Conservation (phyloP, 2,888 invertebrate species). For the Clistopyga incitator region DNA sequence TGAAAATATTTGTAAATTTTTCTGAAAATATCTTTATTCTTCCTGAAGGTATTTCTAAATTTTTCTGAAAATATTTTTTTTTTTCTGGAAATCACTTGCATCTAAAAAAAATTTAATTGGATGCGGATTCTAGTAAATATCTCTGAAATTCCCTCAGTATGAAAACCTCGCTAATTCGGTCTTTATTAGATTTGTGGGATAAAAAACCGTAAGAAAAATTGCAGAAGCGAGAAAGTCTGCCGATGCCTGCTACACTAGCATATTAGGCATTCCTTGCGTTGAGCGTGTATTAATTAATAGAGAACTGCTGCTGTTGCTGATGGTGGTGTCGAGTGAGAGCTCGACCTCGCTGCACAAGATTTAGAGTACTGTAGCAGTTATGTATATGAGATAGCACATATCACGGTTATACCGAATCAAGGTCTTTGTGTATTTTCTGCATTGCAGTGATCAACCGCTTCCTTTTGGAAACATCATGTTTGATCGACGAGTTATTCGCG, state of each 20-base stretch:
- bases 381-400: slow-evolving; percentile 42
- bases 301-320: slow-evolving; percentile 42
- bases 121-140: too few relatives aligned
- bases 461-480: slow-evolving; percentile 94
- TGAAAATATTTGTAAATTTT: too few relatives aligned
- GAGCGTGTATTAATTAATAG: slow-evolving; percentile 50
- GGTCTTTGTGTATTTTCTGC: slow-evolving; percentile 66
- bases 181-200: not conserved
- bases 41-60: too few relatives aligned
- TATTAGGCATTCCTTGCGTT: slow-evolving; percentile 41
- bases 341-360: slow-evolving; percentile 64
- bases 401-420: slow-evolving; percentile 44
- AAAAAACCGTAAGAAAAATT: slow-evolving; percentile 28
- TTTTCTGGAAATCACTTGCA: too few relatives aligned
- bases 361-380: slow-evolving; percentile 54
- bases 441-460: slow-evolving; percentile 85
- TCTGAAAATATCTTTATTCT: too few relatives aligned
- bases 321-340: slow-evolving; percentile 35
- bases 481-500: slow-evolving; percentile 94
- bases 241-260: slow-evolving; percentile 61
- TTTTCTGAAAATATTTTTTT: too few relatives aligned
- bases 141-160: not conserved
- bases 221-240: slow-evolving; percentile 55
- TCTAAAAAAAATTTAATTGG: too few relatives aligned
- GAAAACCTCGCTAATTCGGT: slow-evolving; percentile 8